These are phyloP conservation scores for Oceanodroma tethys DNA, from an alignment of 2,113 vertebrate genomes.

Conservation along the genomic window DNA sequence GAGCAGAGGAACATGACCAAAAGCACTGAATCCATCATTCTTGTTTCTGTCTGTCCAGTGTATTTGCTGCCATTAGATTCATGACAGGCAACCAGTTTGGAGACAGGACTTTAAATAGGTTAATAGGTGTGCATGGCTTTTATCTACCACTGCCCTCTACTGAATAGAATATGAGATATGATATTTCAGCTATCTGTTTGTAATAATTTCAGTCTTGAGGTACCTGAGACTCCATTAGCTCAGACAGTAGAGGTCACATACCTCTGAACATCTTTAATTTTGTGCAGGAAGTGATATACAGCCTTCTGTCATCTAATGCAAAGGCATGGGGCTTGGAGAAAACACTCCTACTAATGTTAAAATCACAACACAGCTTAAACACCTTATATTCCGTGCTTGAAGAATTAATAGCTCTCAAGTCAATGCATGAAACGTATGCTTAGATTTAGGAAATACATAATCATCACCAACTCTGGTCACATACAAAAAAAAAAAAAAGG, in stretches of 20 bases:
- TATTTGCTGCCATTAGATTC: not conserved
- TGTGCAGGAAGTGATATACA: not conserved
- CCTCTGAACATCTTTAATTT: not conserved
- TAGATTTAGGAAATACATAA: conserved; percentile 17
- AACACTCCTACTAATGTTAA: not conserved
- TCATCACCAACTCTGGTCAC: not conserved
- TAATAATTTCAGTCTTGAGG: not conserved
- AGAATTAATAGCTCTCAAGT: conserved; percentile 4
- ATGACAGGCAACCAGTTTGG: not conserved
- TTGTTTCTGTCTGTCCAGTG: not conserved
- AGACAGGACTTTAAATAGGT: not conserved
- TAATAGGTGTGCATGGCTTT: not conserved
- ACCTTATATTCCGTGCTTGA: not conserved
- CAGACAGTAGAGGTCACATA: not conserved
- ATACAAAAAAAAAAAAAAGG: not conserved
- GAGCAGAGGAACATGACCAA: not conserved
- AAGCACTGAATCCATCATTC: not conserved
- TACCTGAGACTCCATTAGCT: not conserved
- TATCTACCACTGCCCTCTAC: conserved; percentile 47
- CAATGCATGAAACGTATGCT: not conserved
- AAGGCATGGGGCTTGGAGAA: not conserved
- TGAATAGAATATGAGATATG: conserved; percentile 6
- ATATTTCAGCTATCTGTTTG: not conserved
- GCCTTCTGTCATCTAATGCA: not conserved
- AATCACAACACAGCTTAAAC: not conserved